Conservation (phyloP, 2,888 invertebrate species). For the Drosophila rubida region DNA sequence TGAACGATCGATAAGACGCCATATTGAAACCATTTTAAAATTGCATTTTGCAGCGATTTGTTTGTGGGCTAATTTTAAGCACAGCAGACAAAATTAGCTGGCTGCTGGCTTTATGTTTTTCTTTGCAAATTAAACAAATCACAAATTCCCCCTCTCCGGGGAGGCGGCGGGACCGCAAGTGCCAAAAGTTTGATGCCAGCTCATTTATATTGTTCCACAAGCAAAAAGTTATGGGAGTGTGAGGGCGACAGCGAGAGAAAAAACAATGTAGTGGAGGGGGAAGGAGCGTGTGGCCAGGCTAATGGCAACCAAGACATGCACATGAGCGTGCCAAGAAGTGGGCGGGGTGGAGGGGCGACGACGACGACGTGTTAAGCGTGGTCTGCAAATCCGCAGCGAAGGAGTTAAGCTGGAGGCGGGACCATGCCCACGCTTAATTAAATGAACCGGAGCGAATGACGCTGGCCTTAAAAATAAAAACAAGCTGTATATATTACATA, state of each 20-base stretch:
- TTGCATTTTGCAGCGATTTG: neutral
- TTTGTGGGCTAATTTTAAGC: conserved; percentile 5
- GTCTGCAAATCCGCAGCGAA: conserved; percentile 47
- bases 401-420: conserved; percentile 51
- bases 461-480: conserved; percentile 51
- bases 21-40: conserved; percentile 1
- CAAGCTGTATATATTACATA: conserved; percentile 24
- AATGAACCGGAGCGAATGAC: conserved; percentile 63
- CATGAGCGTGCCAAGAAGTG: conserved; percentile 8
- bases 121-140: conserved; percentile 49
- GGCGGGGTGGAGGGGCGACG: neutral
- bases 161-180: conserved; percentile 56
- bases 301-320: conserved; percentile 42
- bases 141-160: conserved; percentile 15
- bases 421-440: conserved; percentile 63
- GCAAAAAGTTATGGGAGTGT: conserved; percentile 28
- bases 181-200: conserved; percentile 66
- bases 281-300: conserved; percentile 34
- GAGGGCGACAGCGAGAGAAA: neutral
- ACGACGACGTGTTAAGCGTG: conserved; percentile 25
- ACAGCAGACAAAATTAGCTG: conserved; percentile 1
- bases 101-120: conserved; percentile 6
- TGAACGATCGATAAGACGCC: neutral
- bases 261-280: neutral
- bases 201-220: conserved; percentile 63